Base-by-base conservation (phyloP, 1,140 invertebrate species). In the Patella vulgata region DNA sequence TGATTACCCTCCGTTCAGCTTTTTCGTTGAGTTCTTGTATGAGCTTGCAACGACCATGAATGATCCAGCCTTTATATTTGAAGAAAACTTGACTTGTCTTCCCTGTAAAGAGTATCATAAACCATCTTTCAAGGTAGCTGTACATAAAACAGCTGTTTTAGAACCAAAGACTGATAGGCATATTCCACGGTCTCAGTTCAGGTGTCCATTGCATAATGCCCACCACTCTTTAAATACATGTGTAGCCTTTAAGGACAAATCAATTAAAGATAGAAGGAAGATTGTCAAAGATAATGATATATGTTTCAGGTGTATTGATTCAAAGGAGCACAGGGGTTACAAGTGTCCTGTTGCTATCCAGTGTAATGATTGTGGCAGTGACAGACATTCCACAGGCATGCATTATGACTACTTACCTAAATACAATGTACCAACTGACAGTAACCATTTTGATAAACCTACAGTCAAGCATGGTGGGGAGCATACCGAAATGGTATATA, bases 391-490 rank as follows among this genome's bases (percentile, higher is more conserved):
- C 14, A 36, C 33, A 5, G 33, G 6, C 33, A 5, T 36, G 11
- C n/a, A 25, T 30, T 5, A 11, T 6, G 19, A 51, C 28, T 30
- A 33, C 4, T 27, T 5, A 43, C 19, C 5, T 23, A 46, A 47
- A 42, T 23, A 8, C n/a, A 31, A 62, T n/a, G n/a, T n/a, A n/a
- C n/a, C 48, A 51, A 9, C n/a, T 25, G 27, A 17, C 17, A 27
- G 11, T 51, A 25, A 25, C 17, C 28, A 6, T n/a, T 19, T 23
- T 66, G 28, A 14, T 4, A 39, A 12, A 11, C 21, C 19, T n/a
- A n/a, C n/a, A n/a, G n/a, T 19, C 12, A 12, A 57, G 47, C 46
- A 43, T 51, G 55, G 44, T 56, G 60, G 59, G 66, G 21, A 28
- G 21, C 9, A 39, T 19, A 27, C 21, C 19, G 50, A 19, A 5